Evolutionary conservation across 2,888 invertebrate species (phyloP), one percentile per base, ranked within the genome.

Genomic region (Cosmia pyralina): DNA sequence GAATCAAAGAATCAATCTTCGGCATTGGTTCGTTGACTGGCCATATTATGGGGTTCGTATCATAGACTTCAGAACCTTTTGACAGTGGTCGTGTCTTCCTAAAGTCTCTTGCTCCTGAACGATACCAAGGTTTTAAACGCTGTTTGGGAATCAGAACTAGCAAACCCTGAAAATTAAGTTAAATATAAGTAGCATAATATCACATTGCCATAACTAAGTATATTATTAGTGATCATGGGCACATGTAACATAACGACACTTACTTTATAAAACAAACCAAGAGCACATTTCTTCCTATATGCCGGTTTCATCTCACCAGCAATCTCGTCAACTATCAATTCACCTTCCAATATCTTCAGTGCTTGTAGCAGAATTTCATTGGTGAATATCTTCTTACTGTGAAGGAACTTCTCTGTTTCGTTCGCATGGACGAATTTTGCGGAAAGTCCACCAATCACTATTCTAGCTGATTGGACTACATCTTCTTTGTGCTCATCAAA

Each of bases 241-340:
- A 34, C 3, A 28, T 34, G 6, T 50, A 28, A 28, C 28, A 3
- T 34, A 19, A 8, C 8, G 13, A 5, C 19, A 19, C 83, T 85
- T 89, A 97, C 97, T 95, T 97, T 98, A 89, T 97, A 98, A 86
- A 97, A 97, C 8, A 98, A 92, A 44, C 96, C 94, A 55, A 97
- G 89, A 1, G 97, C 97, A 19, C 97, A 93, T 67, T 95, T 95
- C 81, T 96, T 97, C 48, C 97, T 95, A 86, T 97, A 98, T 44
- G 92, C 93, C 0, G 97, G 96, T 3, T 96, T 95, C 64, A 97
- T 96, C 87, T 97, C 97, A 2, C 97, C 97, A 4, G 97, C 94
- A 22, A 90, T 90, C n/a, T 92, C 92, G 62, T 89, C 90, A 0
- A 93, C 93, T 2, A 89, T 81, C 34, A 95, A 69, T 85, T 98